Evolutionary conservation across 30 jellyfish, hydroid and myxozoan species (phyloP), one percentile per base, ranked within the genome.

Genomic region (Hydractinia symbiolongicarpus): DNA sequence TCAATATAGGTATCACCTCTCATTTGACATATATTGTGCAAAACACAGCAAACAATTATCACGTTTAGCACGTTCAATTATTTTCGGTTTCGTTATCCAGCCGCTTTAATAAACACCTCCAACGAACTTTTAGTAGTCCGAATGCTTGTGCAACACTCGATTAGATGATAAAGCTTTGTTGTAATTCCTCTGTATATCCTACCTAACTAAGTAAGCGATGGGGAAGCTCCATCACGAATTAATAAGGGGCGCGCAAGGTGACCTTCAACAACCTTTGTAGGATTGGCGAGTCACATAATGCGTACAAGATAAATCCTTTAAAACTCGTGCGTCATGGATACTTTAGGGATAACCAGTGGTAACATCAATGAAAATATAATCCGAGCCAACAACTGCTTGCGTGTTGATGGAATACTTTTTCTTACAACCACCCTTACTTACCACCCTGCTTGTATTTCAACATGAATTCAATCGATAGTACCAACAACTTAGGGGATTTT

Each of bases 351-450:
- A 86, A 10, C 91, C 88, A 5, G 90, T 67, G 40, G 95, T 54
- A 16, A 84, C 66, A 67, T 76, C 83, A 4, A 61, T 6, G 55
- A 81, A 81, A 40, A n/a, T 81, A 66, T 16, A 60, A 53, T 81
- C 60, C 66, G 71, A 85, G 49, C 67, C 92, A 50, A 68, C 92
- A 54, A 81, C 92, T 53, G 96, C 91, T 83, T 87, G 96, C 74
- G 88, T 81, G 61, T 81, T 81, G 13, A 87, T 68, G 5, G 92
- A 73, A 58, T 10, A 81, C 69, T 75, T 87, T 81, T 66, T 79
- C n/a, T n/a, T n/a, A n/a, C n/a, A n/a, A n/a, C n/a, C n/a, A n/a
- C n/a, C n/a, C n/a, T n/a, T n/a, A n/a, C n/a, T 81, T 81, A 21
- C 85, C n/a, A 51, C 40, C 21, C 79, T 85, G 60, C 54, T 62